A percentile compares a stretch with the other conserved stretches of the same genome.
Evolutionary conservation across 2,888 invertebrate species (phyloP).

Genomic region (Lamproptera curius): DNA sequence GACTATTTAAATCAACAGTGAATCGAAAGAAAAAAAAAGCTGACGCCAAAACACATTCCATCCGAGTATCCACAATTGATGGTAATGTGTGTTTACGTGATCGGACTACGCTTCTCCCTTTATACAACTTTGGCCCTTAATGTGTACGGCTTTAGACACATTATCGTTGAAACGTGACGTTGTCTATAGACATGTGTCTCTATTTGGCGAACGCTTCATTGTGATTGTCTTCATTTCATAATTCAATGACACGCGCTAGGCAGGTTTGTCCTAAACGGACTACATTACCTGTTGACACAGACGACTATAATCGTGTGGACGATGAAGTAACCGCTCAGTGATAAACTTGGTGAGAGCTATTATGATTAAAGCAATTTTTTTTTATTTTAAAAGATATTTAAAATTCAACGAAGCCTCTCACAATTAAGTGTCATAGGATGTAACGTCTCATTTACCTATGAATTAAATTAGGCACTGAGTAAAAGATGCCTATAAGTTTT

Average conservation of each 20-base stretch:
- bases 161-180: constrained; percentile 2
- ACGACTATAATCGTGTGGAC: background rate
- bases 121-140: constrained; percentile 22
- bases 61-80: constrained; percentile 36
- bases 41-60: constrained; percentile 44
- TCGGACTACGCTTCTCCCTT: constrained; percentile 26
- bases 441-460: too few relatives aligned
- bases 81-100: constrained; percentile 41
- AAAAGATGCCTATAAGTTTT: too few relatives aligned
- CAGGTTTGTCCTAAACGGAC: background rate
- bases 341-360: too few relatives aligned
- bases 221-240: constrained; percentile 18
- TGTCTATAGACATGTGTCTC: background rate
- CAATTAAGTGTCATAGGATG: too few relatives aligned
- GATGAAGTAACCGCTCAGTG: too few relatives aligned
- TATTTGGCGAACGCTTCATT: constrained; percentile 15
- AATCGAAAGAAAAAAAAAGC: constrained; percentile 36
- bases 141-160: constrained; percentile 1
- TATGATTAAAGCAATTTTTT: too few relatives aligned
- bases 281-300: background rate
- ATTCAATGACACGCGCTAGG: constrained; percentile 4
- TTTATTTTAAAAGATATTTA: too few relatives aligned
- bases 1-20: constrained; percentile 38
- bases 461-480: too few relatives aligned
- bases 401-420: too few relatives aligned